Percentiles rank a stretch among this genome's conserved stretches.
These are phyloP conservation scores for Nasonovia ribisnigri DNA, from an alignment of 2,888 invertebrate species.

Conservation along the genomic window DNA sequence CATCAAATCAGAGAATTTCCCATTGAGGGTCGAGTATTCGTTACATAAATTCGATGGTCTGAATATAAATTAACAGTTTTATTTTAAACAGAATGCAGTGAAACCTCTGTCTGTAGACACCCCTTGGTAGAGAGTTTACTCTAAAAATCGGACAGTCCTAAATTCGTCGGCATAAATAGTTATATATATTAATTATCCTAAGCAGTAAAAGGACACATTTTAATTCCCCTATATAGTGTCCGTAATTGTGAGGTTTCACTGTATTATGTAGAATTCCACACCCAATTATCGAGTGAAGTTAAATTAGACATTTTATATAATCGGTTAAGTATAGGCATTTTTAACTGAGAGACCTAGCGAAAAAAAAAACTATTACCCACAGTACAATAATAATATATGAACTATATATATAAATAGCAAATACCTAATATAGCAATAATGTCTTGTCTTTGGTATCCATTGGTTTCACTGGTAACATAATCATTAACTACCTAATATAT, in stretches of 20 bases:
- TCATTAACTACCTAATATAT: conserved; percentile 18
- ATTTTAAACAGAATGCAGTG: no score
- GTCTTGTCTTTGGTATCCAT: conserved; percentile 49
- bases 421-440: neutral
- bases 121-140: no score
- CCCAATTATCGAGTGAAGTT: neutral
- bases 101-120: no score
- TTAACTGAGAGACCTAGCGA: neutral
- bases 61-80: no score
- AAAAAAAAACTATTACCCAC: neutral
- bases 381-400: neutral
- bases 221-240: no score
- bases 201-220: no score
- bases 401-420: neutral
- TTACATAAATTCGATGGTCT: no score
- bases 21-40: neutral
- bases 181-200: no score
- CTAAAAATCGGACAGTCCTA: no score
- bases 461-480: conserved; percentile 25
- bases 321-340: neutral
- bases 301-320: neutral
- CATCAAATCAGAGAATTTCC: neutral
- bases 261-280: neutral
- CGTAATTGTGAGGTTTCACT: no score
- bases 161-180: no score